A percentile compares a stretch with the other conserved stretches of the same genome.
Evolutionary conservation across 2,888 invertebrate genomes (phyloP).

Genomic region (Argyra leucocephala): DNA sequence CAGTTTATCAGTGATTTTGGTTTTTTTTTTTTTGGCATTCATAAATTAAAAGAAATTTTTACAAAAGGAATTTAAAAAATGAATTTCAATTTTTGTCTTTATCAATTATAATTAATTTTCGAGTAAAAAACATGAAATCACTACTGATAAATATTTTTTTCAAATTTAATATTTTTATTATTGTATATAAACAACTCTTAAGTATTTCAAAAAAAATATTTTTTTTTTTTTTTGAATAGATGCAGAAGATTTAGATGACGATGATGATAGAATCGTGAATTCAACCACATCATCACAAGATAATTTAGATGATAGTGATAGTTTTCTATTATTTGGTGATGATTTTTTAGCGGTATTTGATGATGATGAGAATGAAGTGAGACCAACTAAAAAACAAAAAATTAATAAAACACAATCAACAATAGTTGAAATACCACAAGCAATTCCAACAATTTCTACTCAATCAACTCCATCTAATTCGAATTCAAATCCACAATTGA

Average conservation of each 20-base stretch:
- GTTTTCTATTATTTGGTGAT: background rate
- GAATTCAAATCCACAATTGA: background rate
- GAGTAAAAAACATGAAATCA: too few relatives aligned
- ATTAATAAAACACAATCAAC: background rate
- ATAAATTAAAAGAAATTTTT: too few relatives aligned
- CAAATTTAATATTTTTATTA: too few relatives aligned
- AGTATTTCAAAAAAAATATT: too few relatives aligned
- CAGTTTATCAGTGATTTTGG: background rate
- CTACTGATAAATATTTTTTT: too few relatives aligned
- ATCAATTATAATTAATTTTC: too few relatives aligned
- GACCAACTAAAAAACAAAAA: background rate
- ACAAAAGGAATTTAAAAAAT: too few relatives aligned
- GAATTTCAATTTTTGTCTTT: too few relatives aligned
- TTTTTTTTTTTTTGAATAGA: background rate
- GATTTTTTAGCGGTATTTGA: background rate
- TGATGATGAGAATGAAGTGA: background rate
- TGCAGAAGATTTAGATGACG: conserved; percentile 2
- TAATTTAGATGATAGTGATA: background rate
- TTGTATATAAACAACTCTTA: too few relatives aligned
- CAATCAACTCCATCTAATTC: background rate
- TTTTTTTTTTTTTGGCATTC: too few relatives aligned
- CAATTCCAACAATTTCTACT: background rate
- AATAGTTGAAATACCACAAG: background rate
- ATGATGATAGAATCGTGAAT: background rate
- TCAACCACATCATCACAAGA: background rate